Evolutionary conservation across 2,113 vertebrate genomes (phyloP).

Genomic region (Amia ocellicauda): DNA sequence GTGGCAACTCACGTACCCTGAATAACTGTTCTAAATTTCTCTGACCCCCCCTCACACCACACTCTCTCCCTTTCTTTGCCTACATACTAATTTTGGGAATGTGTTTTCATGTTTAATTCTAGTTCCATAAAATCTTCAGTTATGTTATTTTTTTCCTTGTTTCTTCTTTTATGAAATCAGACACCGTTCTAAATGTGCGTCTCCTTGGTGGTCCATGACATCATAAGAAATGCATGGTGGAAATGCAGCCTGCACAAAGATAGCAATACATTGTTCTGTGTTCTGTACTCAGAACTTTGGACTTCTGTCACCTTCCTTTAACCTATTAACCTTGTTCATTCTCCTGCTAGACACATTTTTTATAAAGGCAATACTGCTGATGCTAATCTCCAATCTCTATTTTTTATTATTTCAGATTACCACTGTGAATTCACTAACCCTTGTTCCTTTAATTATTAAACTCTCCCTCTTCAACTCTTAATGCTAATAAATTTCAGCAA

Average conservation of each 20-base stretch:
- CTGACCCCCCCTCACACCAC: slow-evolving; percentile 40
- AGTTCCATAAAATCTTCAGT: no score
- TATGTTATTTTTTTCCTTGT: no score
- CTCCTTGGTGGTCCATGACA: no score
- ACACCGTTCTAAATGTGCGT: no score
- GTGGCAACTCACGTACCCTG: no score
- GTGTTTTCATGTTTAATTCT: no score
- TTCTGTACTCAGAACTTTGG: no score
- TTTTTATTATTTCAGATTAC: slow-evolving; percentile 16
- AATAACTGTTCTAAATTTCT: slow-evolving; percentile 22
- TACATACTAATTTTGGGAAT: no score
- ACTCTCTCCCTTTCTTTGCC: slow-evolving; percentile 25
- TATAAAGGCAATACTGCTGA: background rate
- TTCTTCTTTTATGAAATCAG: no score
- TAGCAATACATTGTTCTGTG: background rate
- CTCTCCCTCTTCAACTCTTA: background rate
- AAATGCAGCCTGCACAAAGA: no score
- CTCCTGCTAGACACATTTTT: slow-evolving; percentile 2
- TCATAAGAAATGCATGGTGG: no score
- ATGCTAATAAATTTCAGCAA: slow-evolving; percentile 3
- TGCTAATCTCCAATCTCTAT: slow-evolving; percentile 11
- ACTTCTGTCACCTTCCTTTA: background rate
- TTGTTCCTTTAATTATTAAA: background rate
- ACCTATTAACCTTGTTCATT: background rate
- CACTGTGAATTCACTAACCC: slow-evolving; percentile 1